A percentile compares a stretch with the other conserved stretches of the same genome.
phyloP scores from a whole-genome alignment of 2,797 vertebrate genomes.

The Rhynchotus rufescens region DNA sequence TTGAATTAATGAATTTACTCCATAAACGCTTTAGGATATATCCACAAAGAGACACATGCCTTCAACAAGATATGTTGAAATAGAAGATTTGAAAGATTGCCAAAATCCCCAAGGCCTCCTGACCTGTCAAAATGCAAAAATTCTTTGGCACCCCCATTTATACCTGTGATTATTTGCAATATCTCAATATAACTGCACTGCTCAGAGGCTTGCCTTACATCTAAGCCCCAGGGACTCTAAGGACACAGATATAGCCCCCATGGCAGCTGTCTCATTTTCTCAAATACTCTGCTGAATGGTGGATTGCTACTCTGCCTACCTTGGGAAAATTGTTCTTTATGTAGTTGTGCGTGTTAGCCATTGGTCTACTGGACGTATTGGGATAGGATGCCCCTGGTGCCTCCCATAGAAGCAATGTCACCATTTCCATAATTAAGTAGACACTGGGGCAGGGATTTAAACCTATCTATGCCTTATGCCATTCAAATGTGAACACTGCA shows the following conservation, averaged over 20 bases:
- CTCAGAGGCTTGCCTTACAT: neutral
- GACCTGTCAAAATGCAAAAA: neutral
- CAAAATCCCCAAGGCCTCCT: neutral
- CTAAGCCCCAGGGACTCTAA: neutral
- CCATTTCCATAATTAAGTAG: neutral
- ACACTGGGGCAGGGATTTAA: neutral
- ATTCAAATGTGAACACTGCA: neutral
- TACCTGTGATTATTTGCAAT: neutral
- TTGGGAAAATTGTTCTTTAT: neutral
- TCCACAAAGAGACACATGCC: neutral
- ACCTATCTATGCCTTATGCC: neutral
- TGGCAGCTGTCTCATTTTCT: neutral
- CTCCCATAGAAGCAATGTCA: neutral
- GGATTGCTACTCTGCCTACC: neutral
- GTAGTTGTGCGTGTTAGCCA: neutral
- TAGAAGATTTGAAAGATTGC: neutral
- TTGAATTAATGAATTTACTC: neutral
- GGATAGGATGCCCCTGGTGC: neutral
- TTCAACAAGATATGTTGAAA: neutral
- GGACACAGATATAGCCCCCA: neutral
- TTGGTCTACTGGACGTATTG: neutral
- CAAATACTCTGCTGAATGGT: neutral
- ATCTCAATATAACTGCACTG: neutral
- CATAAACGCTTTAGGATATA: neutral
- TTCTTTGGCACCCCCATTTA: neutral